Conservation (phyloP, 2,888 invertebrate genomes). For the Polydesmus complanatus region DNA sequence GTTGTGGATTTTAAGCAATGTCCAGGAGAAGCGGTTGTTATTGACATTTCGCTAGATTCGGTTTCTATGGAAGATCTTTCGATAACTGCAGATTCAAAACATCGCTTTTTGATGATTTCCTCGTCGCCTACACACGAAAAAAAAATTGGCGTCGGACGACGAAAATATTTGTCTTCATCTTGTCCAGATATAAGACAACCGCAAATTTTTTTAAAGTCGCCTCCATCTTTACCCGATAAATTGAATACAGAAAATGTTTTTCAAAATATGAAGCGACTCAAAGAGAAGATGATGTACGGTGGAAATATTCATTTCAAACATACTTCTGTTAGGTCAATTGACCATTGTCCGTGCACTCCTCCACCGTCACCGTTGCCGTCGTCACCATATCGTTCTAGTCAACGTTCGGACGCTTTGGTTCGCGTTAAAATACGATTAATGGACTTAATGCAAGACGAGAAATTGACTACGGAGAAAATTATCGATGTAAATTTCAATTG, state of each 20-base stretch:
- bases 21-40: slow-evolving; percentile 52
- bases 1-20: slow-evolving; percentile 55
- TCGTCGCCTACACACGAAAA: no score
- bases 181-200: no score
- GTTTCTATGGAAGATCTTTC: slow-evolving; percentile 81
- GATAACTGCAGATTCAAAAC: slow-evolving; percentile 58
- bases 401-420: slow-evolving; percentile 50
- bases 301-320: neutral
- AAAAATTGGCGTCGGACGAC: neutral
- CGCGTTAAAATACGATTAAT: slow-evolving; percentile 51
- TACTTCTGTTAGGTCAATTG: neutral
- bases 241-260: slow-evolving; percentile 41
- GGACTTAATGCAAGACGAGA: slow-evolving; percentile 45
- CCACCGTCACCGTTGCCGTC: slow-evolving; percentile 47
- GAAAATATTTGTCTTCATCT: slow-evolving; percentile 54
- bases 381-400: slow-evolving; percentile 26
- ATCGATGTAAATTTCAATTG: slow-evolving; percentile 78
- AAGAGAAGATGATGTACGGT: slow-evolving; percentile 14
- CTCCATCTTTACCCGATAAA: slow-evolving; percentile 45
- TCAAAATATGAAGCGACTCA: slow-evolving; percentile 15
- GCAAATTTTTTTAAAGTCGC: slow-evolving; percentile 40
- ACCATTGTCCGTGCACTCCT: slow-evolving; percentile 39
- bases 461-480: slow-evolving; percentile 31
- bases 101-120: slow-evolving; percentile 71
- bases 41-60: slow-evolving; percentile 57